phyloP scores from a whole-genome alignment of 2,888 invertebrate genomes.

The Schizaphis graminum region DNA sequence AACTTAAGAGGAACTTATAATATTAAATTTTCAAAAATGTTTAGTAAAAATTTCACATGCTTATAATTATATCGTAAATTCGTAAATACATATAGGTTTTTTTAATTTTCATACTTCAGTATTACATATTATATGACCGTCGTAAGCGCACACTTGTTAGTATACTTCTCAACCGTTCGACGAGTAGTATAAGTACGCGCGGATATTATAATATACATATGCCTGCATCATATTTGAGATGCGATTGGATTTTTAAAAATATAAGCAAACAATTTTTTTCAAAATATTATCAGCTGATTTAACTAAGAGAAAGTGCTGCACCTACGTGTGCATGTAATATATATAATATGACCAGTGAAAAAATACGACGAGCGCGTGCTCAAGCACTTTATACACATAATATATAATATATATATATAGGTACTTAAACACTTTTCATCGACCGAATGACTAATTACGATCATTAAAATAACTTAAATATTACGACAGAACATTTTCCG shows the following conservation, averaged over 20 bases:
- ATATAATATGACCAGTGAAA: neutral
- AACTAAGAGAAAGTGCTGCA: constrained; percentile 2
- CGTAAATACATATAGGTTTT: too few species aligned
- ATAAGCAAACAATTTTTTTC: neutral
- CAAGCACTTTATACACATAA: neutral
- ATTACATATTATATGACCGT: too few species aligned
- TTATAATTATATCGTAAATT: too few species aligned
- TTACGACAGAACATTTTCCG: constrained; percentile 28
- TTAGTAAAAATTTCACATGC: too few species aligned
- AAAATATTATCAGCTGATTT: neutral
- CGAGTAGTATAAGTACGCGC: too few species aligned
- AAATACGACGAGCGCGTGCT: neutral
- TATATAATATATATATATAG: neutral
- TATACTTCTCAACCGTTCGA: neutral
- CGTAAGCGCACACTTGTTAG: neutral
- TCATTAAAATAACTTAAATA: constrained; percentile 35
- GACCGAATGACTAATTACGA: constrained; percentile 13
- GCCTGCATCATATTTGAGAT: neutral
- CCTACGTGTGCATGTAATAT: neutral
- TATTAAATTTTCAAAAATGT: too few species aligned
- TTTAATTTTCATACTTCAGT: too few species aligned
- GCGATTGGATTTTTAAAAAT: neutral
- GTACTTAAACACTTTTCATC: neutral
- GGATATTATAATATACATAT: neutral
- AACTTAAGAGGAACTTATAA: too few species aligned